These are phyloP conservation scores for Heterodera carotae DNA, from an alignment of 1,140 invertebrate species.

Conservation along the genomic window DNA sequence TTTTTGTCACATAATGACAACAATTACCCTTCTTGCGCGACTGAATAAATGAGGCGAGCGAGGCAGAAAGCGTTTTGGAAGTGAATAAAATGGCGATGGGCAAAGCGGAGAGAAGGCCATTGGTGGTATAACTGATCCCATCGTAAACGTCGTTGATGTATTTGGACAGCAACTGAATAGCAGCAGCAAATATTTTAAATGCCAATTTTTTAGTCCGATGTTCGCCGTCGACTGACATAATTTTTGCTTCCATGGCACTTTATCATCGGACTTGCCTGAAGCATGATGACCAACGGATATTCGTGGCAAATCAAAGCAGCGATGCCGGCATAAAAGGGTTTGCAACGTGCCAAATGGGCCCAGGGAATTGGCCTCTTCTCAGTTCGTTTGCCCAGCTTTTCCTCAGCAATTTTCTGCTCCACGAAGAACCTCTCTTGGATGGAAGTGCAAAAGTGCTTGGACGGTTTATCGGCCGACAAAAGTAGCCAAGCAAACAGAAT, in stretches of 20 bases:
- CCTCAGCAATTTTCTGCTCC: slow-evolving; percentile 60
- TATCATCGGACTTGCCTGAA: slow-evolving; percentile 45
- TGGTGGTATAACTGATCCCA: slow-evolving; percentile 52
- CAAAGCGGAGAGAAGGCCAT: slow-evolving; percentile 59
- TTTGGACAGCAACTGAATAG: slow-evolving; percentile 60
- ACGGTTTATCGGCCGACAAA: slow-evolving; percentile 61
- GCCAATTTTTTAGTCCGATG: too few relatives aligned
- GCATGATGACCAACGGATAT: slow-evolving; percentile 64
- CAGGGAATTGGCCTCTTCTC: slow-evolving; percentile 54
- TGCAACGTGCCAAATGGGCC: slow-evolving; percentile 48
- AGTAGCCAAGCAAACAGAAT: slow-evolving; percentile 60
- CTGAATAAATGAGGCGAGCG: slow-evolving; percentile 62
- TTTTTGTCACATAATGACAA: not conserved
- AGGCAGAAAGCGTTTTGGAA: slow-evolving; percentile 62
- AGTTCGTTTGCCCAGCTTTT: slow-evolving; percentile 59
- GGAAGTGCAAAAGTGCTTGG: slow-evolving; percentile 62
- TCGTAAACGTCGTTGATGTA: slow-evolving; percentile 61
- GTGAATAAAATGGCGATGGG: slow-evolving; percentile 62
- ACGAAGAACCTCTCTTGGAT: slow-evolving; percentile 40
- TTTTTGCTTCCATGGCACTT: too few relatives aligned
- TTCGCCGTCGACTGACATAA: too few relatives aligned
- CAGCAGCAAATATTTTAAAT: not conserved
- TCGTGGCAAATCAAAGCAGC: slow-evolving; percentile 63
- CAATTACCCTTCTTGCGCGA: slow-evolving; percentile 51
- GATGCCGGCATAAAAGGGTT: slow-evolving; percentile 58